phyloP scores from a whole-genome alignment of 23 tunicate species.

The Styela clava region DNA sequence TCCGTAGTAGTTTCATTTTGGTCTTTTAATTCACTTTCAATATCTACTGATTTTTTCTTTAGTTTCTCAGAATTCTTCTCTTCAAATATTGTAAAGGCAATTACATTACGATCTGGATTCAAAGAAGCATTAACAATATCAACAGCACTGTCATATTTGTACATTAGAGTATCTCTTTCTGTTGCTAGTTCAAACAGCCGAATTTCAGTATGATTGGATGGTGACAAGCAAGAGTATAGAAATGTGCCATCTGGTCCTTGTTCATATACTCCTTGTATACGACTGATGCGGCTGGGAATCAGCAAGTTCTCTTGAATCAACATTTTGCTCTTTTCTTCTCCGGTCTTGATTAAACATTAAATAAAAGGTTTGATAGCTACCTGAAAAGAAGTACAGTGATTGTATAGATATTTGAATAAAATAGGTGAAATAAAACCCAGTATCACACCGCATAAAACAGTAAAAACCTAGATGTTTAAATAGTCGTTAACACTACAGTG shows the following conservation, averaged over 20 bases:
- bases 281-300: not conserved
- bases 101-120: constrained; percentile 38
- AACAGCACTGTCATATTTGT: constrained; percentile 9
- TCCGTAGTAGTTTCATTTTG: not conserved
- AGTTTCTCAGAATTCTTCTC: not conserved
- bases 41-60: not conserved
- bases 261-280: not conserved
- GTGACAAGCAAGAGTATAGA: not conserved
- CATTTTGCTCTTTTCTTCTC: too few relatives aligned
- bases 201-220: not conserved
- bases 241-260: constrained; percentile 15
- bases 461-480: too few relatives aligned
- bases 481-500: too few relatives aligned
- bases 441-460: too few relatives aligned
- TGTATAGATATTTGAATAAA: too few relatives aligned
- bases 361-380: too few relatives aligned
- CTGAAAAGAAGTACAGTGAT: too few relatives aligned
- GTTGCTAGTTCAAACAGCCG: constrained; percentile 8
- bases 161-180: constrained; percentile 35
- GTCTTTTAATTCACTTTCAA: not conserved
- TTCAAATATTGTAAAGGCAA: constrained; percentile 33
- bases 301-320: constrained; percentile 5
- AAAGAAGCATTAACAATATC: constrained; percentile 54
- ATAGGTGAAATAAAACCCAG: too few relatives aligned
- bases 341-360: too few relatives aligned